These are phyloP conservation scores for Mercenaria mercenaria DNA, from an alignment of 1,140 invertebrate genomes.

Conservation along the genomic window DNA sequence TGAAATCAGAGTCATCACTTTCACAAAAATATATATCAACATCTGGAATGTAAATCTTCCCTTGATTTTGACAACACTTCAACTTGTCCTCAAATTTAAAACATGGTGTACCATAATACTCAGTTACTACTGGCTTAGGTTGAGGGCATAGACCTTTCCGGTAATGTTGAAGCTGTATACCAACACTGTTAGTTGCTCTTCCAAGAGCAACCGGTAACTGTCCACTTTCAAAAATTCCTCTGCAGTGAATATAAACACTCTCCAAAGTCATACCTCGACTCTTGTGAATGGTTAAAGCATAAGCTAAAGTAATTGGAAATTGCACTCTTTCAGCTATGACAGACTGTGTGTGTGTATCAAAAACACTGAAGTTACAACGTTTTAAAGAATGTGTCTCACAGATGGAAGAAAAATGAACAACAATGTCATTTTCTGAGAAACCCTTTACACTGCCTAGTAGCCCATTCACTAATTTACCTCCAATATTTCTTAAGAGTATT, in stretches of 20 bases:
- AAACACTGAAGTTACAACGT: background rate
- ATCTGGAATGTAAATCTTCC: too few relatives aligned
- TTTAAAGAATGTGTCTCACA: background rate
- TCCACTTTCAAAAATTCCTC: background rate
- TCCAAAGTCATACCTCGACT: background rate
- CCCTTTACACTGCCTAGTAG: background rate
- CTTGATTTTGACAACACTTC: too few relatives aligned
- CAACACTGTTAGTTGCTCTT: background rate
- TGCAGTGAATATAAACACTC: conserved; percentile 7
- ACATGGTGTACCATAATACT: too few relatives aligned
- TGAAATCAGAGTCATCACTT: too few relatives aligned
- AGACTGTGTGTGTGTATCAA: background rate
- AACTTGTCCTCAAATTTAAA: too few relatives aligned
- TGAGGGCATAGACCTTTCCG: conserved; percentile 8
- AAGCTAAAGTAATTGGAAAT: background rate
- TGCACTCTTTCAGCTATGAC: conserved; percentile 14
- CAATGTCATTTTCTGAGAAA: background rate
- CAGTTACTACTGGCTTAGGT: background rate
- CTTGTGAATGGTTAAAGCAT: conserved; percentile 8
- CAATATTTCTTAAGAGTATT: background rate
- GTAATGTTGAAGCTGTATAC: background rate
- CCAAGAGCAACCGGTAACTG: conserved; percentile 15
- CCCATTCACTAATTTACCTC: conserved; percentile 23
- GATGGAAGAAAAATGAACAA: conserved; percentile 1
- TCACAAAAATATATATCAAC: too few relatives aligned